phyloP scores from a whole-genome alignment of 2,888 invertebrate species.

The Drosophila vallismaia region DNA sequence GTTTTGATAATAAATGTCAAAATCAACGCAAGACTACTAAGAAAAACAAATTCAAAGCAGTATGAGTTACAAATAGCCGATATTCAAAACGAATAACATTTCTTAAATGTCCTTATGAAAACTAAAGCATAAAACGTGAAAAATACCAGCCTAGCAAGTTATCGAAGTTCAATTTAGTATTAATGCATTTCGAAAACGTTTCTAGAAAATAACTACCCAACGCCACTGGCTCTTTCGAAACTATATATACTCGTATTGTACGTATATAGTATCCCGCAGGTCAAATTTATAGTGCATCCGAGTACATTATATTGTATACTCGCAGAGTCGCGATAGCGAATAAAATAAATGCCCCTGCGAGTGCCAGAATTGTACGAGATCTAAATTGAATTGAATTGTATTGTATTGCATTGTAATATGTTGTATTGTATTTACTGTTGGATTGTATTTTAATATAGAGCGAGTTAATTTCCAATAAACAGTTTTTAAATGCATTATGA shows the following conservation, averaged over 20 bases:
- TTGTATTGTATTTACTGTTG: constrained; percentile 80
- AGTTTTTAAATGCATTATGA: constrained; percentile 75
- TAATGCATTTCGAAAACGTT: constrained; percentile 54
- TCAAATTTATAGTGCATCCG: constrained; percentile 7
- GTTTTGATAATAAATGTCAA: constrained; percentile 27
- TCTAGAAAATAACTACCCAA: constrained; percentile 45
- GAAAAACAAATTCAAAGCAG: constrained; percentile 30
- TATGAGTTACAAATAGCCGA: constrained; percentile 17
- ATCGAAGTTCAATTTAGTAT: constrained; percentile 44
- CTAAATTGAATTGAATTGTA: constrained; percentile 52
- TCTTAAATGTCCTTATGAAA: constrained; percentile 20
- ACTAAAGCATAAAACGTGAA: constrained; percentile 36
- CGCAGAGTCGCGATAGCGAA: constrained; percentile 27
- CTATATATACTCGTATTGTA: constrained; percentile 20
- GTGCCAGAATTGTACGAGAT: constrained; percentile 54
- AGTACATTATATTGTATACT: constrained; percentile 21
- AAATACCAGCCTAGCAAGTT: constrained; percentile 51
- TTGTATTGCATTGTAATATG: constrained; percentile 78
- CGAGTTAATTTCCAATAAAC: constrained; percentile 73
- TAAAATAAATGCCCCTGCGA: constrained; percentile 48
- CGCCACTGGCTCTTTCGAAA: constrained; percentile 60
- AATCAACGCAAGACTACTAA: constrained; percentile 57
- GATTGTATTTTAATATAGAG: constrained; percentile 77
- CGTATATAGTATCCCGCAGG: constrained; percentile 17
- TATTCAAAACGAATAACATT: constrained; percentile 8